These are phyloP conservation scores for Torymus texanus DNA, from an alignment of 2,888 invertebrate species.

Conservation along the genomic window DNA sequence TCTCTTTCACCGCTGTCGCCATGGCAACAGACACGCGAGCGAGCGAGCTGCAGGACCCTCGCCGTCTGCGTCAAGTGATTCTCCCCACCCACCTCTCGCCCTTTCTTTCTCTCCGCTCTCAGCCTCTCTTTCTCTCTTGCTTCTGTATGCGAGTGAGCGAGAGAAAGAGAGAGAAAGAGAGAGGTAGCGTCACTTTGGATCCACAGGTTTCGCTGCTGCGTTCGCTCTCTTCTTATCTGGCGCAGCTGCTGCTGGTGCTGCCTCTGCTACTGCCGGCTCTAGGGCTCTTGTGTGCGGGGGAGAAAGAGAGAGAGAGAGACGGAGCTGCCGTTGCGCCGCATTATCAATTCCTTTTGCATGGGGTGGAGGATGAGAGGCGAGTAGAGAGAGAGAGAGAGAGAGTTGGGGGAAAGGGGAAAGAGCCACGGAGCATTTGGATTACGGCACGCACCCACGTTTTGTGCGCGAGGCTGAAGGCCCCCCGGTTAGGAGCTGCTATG, in stretches of 20 bases:
- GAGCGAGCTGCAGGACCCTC: conserved; percentile 61
- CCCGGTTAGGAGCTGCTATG: not conserved
- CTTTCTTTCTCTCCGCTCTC: conserved; percentile 42
- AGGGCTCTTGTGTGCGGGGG: conserved; percentile 22
- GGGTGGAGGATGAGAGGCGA: conserved; percentile 5
- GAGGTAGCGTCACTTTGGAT: conserved; percentile 57
- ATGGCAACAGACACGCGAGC: conserved; percentile 70
- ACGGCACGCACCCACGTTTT: conserved; percentile 47
- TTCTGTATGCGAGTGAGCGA: not conserved
- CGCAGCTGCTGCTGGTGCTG: conserved; percentile 1
- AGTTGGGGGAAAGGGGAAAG: too few species aligned
- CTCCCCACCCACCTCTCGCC: conserved; percentile 61
- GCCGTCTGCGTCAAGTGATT: conserved; percentile 67
- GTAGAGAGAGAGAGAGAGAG: too few species aligned
- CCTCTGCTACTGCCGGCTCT: conserved; percentile 5
- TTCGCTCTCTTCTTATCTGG: conserved; percentile 42
- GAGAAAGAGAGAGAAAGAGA: conserved; percentile 36
- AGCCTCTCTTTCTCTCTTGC: conserved; percentile 47
- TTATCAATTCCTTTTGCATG: conserved; percentile 59
- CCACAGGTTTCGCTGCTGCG: conserved; percentile 59
- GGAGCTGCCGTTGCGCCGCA: conserved; percentile 29
- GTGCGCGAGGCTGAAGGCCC: too few species aligned
- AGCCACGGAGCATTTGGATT: conserved; percentile 26
- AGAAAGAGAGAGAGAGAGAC: not conserved
- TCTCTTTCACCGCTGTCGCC: conserved; percentile 68